phyloP scores from a whole-genome alignment of 2,888 invertebrate species.

The Aspidiotus destructor region DNA sequence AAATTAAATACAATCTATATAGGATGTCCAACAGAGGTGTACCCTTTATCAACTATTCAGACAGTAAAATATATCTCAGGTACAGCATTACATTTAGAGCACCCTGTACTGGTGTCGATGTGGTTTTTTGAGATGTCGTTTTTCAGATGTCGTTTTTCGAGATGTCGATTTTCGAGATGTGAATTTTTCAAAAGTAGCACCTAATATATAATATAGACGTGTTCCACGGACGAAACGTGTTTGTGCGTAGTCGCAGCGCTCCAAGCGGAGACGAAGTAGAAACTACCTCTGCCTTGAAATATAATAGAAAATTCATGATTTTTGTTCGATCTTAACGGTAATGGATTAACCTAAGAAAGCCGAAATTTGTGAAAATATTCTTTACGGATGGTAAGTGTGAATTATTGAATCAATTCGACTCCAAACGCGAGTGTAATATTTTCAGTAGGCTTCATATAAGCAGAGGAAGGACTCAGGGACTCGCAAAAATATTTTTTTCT shows the following conservation, averaged over 20 bases:
- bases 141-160: too few species aligned
- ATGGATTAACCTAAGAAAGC: background rate
- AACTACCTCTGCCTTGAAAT: background rate
- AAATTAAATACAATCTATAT: too few species aligned
- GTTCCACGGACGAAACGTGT: too few species aligned
- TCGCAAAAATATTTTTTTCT: background rate
- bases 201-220: too few species aligned
- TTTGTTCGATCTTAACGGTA: background rate
- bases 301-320: background rate
- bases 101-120: too few species aligned
- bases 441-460: background rate
- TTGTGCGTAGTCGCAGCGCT: background rate
- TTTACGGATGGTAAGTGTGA: background rate
- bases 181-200: too few species aligned
- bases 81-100: too few species aligned
- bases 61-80: too few species aligned
- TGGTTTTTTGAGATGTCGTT: too few species aligned
- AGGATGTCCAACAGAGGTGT: too few species aligned
- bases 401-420: background rate
- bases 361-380: background rate
- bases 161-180: too few species aligned
- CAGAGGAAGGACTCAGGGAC: background rate
- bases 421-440: background rate
- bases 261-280: background rate
- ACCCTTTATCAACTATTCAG: too few species aligned